These are phyloP conservation scores for Gnathonemus echidnorhynchus DNA, from an alignment of 2,113 vertebrate species.

Conservation along the genomic window DNA sequence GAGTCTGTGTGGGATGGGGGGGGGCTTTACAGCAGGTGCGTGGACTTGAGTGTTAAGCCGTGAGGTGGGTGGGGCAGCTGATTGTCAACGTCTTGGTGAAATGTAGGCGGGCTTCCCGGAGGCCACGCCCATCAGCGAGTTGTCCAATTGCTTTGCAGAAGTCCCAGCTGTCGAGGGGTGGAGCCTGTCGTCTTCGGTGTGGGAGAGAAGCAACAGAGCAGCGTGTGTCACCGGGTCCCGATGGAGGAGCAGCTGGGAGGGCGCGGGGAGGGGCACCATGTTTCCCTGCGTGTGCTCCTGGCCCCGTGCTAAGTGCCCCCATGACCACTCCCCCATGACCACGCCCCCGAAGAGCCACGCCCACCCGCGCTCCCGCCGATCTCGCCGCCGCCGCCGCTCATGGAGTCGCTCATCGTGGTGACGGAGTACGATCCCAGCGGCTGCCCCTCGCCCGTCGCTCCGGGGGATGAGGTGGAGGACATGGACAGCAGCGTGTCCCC, in stretches of 20 bases:
- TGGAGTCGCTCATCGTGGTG: slow-evolving; percentile 90
- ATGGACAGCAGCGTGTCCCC: slow-evolving; percentile 60
- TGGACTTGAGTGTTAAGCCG: background rate
- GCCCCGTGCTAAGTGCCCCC: slow-evolving; percentile 47
- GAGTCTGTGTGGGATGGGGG: background rate
- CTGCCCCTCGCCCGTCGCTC: slow-evolving; percentile 34
- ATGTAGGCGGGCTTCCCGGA: background rate
- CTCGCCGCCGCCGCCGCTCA: slow-evolving; percentile 50
- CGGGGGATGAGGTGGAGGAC: slow-evolving; percentile 58
- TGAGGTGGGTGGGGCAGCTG: background rate
- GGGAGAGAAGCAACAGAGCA: background rate
- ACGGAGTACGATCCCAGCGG: slow-evolving; percentile 71
- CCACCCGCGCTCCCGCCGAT: slow-evolving; percentile 43
- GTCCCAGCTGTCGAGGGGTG: background rate
- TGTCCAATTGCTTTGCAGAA: background rate
- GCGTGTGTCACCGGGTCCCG: slow-evolving; percentile 6
- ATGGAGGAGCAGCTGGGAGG: slow-evolving; percentile 53
- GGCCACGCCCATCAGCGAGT: background rate
- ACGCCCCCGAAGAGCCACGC: slow-evolving; percentile 34
- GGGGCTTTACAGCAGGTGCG: background rate
- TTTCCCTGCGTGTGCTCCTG: slow-evolving; percentile 70
- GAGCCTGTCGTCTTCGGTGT: background rate
- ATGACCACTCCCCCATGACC: slow-evolving; percentile 50
- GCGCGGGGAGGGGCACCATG: slow-evolving; percentile 58
- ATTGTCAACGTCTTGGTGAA: background rate